Percentiles rank a stretch among this genome's conserved stretches.
These are phyloP conservation scores for Papilio protenor DNA, from an alignment of 2,888 invertebrate species.

Conservation along the genomic window DNA sequence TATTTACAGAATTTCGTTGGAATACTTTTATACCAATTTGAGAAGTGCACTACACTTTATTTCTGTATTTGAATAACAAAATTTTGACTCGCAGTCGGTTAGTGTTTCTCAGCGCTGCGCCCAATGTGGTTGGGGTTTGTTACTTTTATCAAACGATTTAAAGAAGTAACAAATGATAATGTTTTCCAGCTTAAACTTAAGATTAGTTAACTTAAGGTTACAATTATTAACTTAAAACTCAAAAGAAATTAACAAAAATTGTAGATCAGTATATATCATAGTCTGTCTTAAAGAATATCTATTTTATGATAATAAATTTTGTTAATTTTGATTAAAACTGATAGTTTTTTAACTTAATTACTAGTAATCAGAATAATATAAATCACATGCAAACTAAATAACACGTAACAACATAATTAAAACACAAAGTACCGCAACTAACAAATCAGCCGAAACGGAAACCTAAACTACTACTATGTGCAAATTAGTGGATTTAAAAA, in stretches of 20 bases:
- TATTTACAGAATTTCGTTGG: conserved; percentile 27
- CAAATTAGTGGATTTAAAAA: conserved; percentile 65
- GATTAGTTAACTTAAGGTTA: too few species aligned
- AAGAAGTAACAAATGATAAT: not conserved
- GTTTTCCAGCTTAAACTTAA: not conserved
- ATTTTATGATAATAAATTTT: too few species aligned
- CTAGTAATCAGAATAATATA: not conserved
- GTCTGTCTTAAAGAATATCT: too few species aligned
- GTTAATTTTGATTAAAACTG: too few species aligned
- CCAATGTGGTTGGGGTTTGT: conserved; percentile 4
- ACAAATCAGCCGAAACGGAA: conserved; percentile 78
- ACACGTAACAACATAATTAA: conserved; percentile 46
- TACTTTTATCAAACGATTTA: not conserved
- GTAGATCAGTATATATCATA: too few species aligned
- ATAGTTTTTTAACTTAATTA: too few species aligned
- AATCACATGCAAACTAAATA: conserved; percentile 35
- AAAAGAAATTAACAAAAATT: too few species aligned
- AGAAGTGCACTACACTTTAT: conserved; percentile 43
- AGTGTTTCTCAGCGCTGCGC: conserved; percentile 15
- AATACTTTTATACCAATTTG: conserved; percentile 41
- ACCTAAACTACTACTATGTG: conserved; percentile 71
- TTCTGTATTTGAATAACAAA: conserved; percentile 38
- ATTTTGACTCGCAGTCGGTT: conserved; percentile 36
- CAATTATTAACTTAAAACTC: too few species aligned
- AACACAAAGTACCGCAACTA: conserved; percentile 54